These are phyloP conservation scores for Sepioteuthis lessoniana DNA, from an alignment of 2,888 invertebrate species.

Conservation along the genomic window DNA sequence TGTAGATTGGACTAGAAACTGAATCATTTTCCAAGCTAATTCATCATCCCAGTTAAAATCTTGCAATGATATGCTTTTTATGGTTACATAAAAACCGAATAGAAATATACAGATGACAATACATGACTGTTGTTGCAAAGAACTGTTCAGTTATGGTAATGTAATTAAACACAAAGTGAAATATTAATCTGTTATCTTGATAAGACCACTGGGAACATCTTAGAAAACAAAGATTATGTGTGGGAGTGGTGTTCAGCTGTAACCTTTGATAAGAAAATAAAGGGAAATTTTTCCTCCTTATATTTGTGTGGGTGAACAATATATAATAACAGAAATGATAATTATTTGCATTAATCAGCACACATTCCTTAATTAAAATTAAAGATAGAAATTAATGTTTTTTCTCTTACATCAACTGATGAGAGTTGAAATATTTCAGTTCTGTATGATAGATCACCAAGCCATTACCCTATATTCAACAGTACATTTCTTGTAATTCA, in stretches of 20 bases:
- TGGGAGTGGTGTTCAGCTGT: not conserved
- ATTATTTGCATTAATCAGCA: not conserved
- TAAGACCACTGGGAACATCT: not conserved
- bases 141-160: not conserved
- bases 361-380: not conserved
- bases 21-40: no score
- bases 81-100: no score
- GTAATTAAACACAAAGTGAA: not conserved
- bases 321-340: not conserved
- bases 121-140: not conserved
- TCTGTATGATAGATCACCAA: not conserved
- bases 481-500: not conserved
- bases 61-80: no score
- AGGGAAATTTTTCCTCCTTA: not conserved
- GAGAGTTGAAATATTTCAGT: not conserved
- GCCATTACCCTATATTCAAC: not conserved
- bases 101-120: not conserved
- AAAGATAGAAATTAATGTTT: not conserved
- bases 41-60: no score
- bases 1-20: no score
- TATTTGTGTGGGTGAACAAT: constrained; percentile 25
- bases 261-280: not conserved
- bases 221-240: not conserved
- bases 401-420: not conserved
- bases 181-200: not conserved